Conservation (phyloP, 1,140 invertebrate species). For the Phortica variegata region DNA sequence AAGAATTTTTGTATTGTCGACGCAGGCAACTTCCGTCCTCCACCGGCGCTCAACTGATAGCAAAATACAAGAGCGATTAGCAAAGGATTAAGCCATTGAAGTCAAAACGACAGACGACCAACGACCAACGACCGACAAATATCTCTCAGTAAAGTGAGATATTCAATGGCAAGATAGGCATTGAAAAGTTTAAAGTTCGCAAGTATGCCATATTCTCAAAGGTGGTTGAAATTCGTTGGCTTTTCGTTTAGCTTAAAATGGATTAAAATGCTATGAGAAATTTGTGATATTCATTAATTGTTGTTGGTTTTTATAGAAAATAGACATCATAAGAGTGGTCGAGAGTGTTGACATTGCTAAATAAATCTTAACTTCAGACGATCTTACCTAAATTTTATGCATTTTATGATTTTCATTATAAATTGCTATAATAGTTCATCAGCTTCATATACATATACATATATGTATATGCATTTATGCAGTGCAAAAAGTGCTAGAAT, state of each 20-base stretch:
- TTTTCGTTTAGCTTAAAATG: constrained; percentile 11
- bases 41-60: constrained; percentile 32
- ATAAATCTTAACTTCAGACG: too few relatives aligned
- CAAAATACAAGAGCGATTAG: constrained; percentile 36
- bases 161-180: too few relatives aligned
- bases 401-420: too few relatives aligned
- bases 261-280: background rate
- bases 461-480: constrained; percentile 37
- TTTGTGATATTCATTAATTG: background rate
- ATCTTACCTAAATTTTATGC: too few relatives aligned
- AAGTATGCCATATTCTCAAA: background rate
- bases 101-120: constrained; percentile 18
- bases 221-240: too few relatives aligned
- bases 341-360: too few relatives aligned
- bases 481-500: constrained; percentile 8
- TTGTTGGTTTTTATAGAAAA: background rate
- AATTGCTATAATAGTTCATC: constrained; percentile 11
- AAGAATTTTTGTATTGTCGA: constrained; percentile 19
- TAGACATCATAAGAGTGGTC: too few relatives aligned
- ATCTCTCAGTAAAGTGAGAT: background rate
- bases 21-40: background rate
- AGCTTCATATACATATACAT: constrained; percentile 8
- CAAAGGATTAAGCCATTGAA: constrained; percentile 37
- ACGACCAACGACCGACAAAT: constrained; percentile 8
- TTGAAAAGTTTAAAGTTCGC: too few relatives aligned